Evolutionary conservation across 2,888 invertebrate species (phyloP).

Genomic region (Amphipyra tragopoginis): DNA sequence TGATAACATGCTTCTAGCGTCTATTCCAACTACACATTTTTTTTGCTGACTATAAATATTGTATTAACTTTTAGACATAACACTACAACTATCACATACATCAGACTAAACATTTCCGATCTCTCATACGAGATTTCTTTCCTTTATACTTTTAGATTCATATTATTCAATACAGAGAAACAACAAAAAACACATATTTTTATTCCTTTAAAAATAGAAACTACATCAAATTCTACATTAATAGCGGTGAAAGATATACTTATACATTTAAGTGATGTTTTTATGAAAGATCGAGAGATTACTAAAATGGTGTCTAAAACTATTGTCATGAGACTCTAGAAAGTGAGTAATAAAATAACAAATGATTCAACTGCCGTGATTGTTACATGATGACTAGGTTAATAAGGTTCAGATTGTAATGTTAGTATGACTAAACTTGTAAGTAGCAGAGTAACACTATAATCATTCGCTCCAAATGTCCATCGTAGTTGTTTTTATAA

Average conservation of each 20-base stretch:
- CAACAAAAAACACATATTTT: constrained; percentile 3
- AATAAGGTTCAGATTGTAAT: constrained; percentile 33
- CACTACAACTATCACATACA: constrained; percentile 66
- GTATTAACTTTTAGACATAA: constrained; percentile 6
- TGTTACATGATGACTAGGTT: constrained; percentile 44
- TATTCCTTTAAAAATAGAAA: constrained; percentile 18
- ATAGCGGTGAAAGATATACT: constrained; percentile 17
- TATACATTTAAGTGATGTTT: not conserved
- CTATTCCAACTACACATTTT: constrained; percentile 17
- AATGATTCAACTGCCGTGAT: constrained; percentile 5
- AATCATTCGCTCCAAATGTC: constrained; percentile 18
- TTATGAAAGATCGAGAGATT: constrained; percentile 1
- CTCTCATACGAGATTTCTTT: constrained; percentile 37
- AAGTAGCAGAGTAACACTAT: constrained; percentile 26
- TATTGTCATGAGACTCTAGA: constrained; percentile 21
- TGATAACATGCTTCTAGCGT: constrained; percentile 11
- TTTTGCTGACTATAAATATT: constrained; percentile 24
- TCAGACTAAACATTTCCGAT: constrained; percentile 65
- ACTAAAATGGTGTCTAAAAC: constrained; percentile 13
- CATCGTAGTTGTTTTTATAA: constrained; percentile 24
- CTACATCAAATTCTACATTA: constrained; percentile 28
- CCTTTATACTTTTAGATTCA: constrained; percentile 7
- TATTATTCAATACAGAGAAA: constrained; percentile 1
- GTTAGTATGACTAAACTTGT: constrained; percentile 30
- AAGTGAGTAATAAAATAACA: constrained; percentile 7